Percentiles rank a stretch among this genome's conserved stretches.
Conservation (phyloP, 2,797 vertebrate species). For the Eptatretus atami region DNA sequence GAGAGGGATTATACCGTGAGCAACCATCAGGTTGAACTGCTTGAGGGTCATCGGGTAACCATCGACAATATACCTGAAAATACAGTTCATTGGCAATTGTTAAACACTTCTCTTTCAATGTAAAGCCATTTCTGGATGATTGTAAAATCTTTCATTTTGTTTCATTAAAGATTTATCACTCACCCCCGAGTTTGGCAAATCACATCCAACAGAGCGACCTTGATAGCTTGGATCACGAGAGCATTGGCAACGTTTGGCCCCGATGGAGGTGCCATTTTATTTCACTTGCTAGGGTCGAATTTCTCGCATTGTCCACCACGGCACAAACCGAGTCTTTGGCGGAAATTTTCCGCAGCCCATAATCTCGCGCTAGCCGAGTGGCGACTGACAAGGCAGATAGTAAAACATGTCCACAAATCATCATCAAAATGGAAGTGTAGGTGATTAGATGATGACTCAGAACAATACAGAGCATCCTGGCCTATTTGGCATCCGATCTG, state of each 20-base stretch:
- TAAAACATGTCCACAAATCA: too few species aligned
- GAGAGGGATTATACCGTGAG: slow-evolving; percentile 35
- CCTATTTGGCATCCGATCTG: too few species aligned
- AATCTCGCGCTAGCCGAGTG: slow-evolving; percentile 23
- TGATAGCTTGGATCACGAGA: slow-evolving; percentile 39
- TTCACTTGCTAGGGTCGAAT: slow-evolving; percentile 23
- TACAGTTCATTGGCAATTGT: background rate
- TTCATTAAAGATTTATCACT: too few species aligned
- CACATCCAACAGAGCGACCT: slow-evolving; percentile 28
- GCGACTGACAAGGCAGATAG: slow-evolving; percentile 23
- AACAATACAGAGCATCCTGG: too few species aligned
- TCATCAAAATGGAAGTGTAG: too few species aligned
- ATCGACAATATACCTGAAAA: slow-evolving; percentile 45
- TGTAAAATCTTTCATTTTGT: background rate
- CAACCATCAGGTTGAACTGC: slow-evolving; percentile 33
- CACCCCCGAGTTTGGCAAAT: slow-evolving; percentile 37
- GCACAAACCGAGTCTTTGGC: slow-evolving; percentile 27
- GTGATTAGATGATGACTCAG: too few species aligned
- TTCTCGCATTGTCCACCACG: slow-evolving; percentile 20
- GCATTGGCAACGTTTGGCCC: slow-evolving; percentile 36
- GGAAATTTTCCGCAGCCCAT: slow-evolving; percentile 33
- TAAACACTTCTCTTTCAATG: background rate
- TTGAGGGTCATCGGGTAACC: slow-evolving; percentile 42
- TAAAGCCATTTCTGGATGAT: background rate
- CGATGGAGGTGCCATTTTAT: slow-evolving; percentile 27